Conservation (phyloP, 2,797 vertebrate genomes). For the Pampus argenteus region DNA sequence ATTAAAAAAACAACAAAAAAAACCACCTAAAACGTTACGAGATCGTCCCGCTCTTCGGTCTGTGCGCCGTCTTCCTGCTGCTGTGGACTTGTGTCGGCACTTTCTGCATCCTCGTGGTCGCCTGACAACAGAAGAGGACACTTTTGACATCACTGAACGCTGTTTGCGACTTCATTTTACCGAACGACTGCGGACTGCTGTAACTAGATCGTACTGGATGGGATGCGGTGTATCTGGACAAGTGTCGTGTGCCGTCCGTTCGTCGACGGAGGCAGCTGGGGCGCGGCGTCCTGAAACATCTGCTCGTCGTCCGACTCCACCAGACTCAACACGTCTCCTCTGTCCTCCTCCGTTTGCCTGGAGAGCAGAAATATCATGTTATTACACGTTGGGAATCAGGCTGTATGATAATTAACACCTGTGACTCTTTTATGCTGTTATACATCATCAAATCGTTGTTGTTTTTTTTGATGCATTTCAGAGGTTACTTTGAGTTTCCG, state of each 20-base stretch:
- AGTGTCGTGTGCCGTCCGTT: slow-evolving; percentile 78
- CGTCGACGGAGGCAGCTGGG: slow-evolving; percentile 75
- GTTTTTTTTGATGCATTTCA: background rate
- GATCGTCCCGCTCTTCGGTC: slow-evolving; percentile 59
- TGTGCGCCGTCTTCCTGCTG: slow-evolving; percentile 51
- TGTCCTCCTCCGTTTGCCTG: slow-evolving; percentile 74
- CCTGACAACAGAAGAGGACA: slow-evolving; percentile 38
- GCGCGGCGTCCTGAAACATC: slow-evolving; percentile 75
- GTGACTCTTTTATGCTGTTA: background rate
- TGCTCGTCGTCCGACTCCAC: slow-evolving; percentile 93
- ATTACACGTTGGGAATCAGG: background rate
- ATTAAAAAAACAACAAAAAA: slow-evolving; percentile 42
- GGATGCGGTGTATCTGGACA: slow-evolving; percentile 83
- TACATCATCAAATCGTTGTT: background rate
- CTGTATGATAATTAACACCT: background rate
- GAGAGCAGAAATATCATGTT: background rate
- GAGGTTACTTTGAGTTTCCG: background rate
- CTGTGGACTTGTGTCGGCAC: slow-evolving; percentile 28
- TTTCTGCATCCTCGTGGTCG: slow-evolving; percentile 72
- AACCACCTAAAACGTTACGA: slow-evolving; percentile 70
- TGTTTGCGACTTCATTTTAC: too few species aligned
- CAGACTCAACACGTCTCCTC: slow-evolving; percentile 87
- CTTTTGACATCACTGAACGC: too few species aligned
- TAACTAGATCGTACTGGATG: slow-evolving; percentile 69
- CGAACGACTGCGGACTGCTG: accelerated